phyloP scores from a whole-genome alignment of 2,888 invertebrate species.

The Parnassius smintheus region DNA sequence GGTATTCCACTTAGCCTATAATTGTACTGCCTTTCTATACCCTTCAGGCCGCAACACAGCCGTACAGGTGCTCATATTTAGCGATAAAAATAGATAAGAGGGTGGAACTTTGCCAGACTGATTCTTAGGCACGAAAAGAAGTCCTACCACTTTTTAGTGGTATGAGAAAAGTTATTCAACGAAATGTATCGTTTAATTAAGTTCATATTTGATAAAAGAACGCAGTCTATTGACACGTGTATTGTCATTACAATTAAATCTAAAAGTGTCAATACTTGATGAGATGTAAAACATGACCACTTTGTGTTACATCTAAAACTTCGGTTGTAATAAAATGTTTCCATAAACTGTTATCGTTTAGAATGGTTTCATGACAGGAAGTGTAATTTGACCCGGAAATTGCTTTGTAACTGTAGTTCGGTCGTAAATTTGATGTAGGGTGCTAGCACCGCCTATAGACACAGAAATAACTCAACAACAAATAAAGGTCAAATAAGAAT shows the following conservation, averaged over 20 bases:
- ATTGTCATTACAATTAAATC: neutral
- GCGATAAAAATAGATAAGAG: too few relatives aligned
- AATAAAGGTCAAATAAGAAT: neutral
- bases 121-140: too few relatives aligned
- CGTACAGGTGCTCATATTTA: too few relatives aligned
- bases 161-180: too few relatives aligned
- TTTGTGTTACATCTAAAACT: neutral
- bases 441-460: constrained; percentile 3
- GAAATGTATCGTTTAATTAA: too few relatives aligned
- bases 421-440: constrained; percentile 19
- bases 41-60: too few relatives aligned
- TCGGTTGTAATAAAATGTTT: constrained; percentile 17
- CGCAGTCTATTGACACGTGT: too few relatives aligned
- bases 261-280: neutral
- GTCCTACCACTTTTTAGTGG: too few relatives aligned
- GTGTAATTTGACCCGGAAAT: constrained; percentile 23
- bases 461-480: neutral
- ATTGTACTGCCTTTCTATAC: too few relatives aligned
- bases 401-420: constrained; percentile 21
- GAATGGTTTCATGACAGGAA: constrained; percentile 23
- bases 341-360: constrained; percentile 17
- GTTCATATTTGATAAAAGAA: too few relatives aligned
- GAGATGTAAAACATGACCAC: neutral
- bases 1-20: too few relatives aligned
- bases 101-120: too few relatives aligned